A percentile compares a stretch with the other conserved stretches of the same genome.
Conservation (phyloP, 2,888 invertebrate genomes). For the Cylindroiulus punctatus region DNA sequence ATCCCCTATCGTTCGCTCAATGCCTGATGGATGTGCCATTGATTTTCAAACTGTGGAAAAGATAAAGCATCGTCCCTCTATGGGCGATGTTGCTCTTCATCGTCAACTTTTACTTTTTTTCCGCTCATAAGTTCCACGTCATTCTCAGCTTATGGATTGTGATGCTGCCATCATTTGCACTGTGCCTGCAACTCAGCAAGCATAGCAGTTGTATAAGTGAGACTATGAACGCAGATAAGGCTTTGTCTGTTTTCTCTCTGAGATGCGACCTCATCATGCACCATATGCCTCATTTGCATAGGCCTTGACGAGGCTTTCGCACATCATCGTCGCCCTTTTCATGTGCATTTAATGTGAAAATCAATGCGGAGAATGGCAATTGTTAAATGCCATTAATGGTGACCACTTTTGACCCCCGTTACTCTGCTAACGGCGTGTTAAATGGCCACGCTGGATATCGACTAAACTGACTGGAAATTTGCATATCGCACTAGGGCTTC, state of each 20-base stretch:
- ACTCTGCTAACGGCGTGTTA: slow-evolving; percentile 5
- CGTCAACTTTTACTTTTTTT: not conserved
- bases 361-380: slow-evolving; percentile 17
- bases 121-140: not conserved
- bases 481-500: not conserved
- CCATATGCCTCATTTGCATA: slow-evolving; percentile 33
- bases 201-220: not conserved
- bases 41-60: slow-evolving; percentile 44
- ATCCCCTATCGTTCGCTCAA: slow-evolving; percentile 46
- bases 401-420: slow-evolving; percentile 23
- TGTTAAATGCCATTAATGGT: slow-evolving; percentile 22
- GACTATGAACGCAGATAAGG: slow-evolving; percentile 25
- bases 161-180: not conserved
- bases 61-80: slow-evolving; percentile 42
- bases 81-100: slow-evolving; percentile 23
- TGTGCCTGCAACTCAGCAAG: not conserved
- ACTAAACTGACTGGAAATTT: not conserved
- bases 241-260: slow-evolving; percentile 26
- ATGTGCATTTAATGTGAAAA: not conserved
- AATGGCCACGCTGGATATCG: not conserved
- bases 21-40: slow-evolving; percentile 48
- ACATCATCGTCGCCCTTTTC: slow-evolving; percentile 29
- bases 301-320: not conserved
- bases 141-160: slow-evolving; percentile 10
- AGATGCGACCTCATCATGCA: slow-evolving; percentile 37